Evolutionary conservation across 2,888 invertebrate genomes (phyloP), one percentile per base, ranked within the genome.

Genomic region (Dryobota labecula): DNA sequence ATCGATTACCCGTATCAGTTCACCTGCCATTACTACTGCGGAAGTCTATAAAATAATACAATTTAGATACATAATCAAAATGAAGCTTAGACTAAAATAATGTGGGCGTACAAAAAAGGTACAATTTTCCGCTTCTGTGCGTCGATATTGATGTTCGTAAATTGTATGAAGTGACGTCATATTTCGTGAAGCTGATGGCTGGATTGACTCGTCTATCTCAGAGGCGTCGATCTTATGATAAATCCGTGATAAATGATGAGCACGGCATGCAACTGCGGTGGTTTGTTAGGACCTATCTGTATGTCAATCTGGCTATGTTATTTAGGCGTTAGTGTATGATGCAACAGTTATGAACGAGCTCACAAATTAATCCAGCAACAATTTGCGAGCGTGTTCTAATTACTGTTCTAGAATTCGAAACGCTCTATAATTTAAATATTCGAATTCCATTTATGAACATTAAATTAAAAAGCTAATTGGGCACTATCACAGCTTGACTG

Each of bases 161-260:
- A 79, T 85, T 82, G 68, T 87, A 70, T 68, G 64, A 76, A 72
- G 72, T 83, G 75, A 82, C 76, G 72, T 85, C 79, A 79, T 75
- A 72, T 75, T 78, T 45, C 70, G 80, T 82, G 78, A 80, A 84
- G 85, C 82, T 88, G n/a, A n/a, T n/a, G 90, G 90, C 82, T 88
- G 90, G 90, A 92, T 92, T 91, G 92, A 91, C 90, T 92, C 84
- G 88, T 90, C 89, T 85, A 88, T 86, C 90, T 85, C 83, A 84
- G 88, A 84, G 49, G 62, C 63, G 89, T 89, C 90, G 90, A 93
- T 93, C 90, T 84, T 79, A 76, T 85, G 92, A 93, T 94, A 92
- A 91, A 90, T 92, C 91, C 87, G 90, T 94, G 93, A 94, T 93
- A 92, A 94, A 94, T 94, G 90, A 92, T 91, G 84, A 88, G 84